These are phyloP conservation scores for Synanthedon vespiformis DNA, from an alignment of 2,888 invertebrate species.

Conservation along the genomic window DNA sequence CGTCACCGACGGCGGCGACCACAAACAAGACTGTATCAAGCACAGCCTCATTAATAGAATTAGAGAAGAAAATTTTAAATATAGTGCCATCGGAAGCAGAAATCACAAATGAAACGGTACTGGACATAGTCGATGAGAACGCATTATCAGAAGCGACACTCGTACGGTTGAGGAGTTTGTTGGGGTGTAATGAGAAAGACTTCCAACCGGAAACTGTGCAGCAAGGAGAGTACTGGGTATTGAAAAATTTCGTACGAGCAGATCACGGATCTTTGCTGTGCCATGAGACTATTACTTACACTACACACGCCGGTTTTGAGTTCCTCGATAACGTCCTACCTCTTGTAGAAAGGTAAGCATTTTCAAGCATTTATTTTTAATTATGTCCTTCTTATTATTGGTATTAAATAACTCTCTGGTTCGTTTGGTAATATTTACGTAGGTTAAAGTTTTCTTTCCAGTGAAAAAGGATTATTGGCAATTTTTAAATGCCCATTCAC, in stretches of 20 bases:
- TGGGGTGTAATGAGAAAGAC: conserved; percentile 75
- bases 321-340: conserved; percentile 91
- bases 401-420: too few relatives aligned
- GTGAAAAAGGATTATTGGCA: too few relatives aligned
- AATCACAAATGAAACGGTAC: conserved; percentile 33
- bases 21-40: conserved; percentile 55
- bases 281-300: conserved; percentile 89
- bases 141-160: conserved; percentile 46
- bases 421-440: too few relatives aligned
- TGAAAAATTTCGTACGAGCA: conserved; percentile 87
- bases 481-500: too few relatives aligned
- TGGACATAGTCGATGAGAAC: conserved; percentile 49
- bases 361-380: not conserved
- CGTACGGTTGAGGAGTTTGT: conserved; percentile 46
- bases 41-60: conserved; percentile 43
- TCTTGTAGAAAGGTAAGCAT: conserved; percentile 77
- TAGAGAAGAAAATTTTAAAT: conserved; percentile 44
- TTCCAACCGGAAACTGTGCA: conserved; percentile 73
- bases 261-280: conserved; percentile 77
- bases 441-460: too few relatives aligned
- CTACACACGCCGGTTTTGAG: conserved; percentile 92
- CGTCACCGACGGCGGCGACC: conserved; percentile 51
- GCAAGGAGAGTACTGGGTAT: conserved; percentile 88
- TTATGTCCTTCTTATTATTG: too few relatives aligned
- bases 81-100: conserved; percentile 41